phyloP scores from a whole-genome alignment of 2,888 invertebrate genomes.

The Strigamia transsilvanica region DNA sequence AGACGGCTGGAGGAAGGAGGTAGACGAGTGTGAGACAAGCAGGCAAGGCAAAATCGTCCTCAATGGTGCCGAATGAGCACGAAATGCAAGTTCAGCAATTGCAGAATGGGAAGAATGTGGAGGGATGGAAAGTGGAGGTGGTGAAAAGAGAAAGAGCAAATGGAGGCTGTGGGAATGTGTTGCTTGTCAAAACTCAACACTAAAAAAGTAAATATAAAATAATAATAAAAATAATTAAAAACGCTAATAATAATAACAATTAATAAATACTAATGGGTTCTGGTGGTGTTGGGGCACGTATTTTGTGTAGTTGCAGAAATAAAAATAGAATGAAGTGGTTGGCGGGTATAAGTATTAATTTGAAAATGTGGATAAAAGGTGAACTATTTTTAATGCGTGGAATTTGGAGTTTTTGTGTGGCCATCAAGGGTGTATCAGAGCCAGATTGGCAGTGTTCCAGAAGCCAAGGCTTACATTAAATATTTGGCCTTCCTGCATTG shows the following conservation, averaged over 20 bases:
- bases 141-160: constrained; percentile 8
- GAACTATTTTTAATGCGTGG: constrained; percentile 1
- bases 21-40: constrained; percentile 8
- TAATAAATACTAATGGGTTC: neutral
- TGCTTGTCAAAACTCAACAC: neutral
- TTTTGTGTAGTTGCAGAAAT: neutral
- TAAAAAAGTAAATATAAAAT: neutral
- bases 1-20: constrained; percentile 2
- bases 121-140: neutral
- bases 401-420: constrained; percentile 3
- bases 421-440: constrained; percentile 8
- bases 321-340: neutral
- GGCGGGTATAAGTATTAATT: neutral
- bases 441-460: constrained; percentile 8
- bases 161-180: constrained; percentile 2
- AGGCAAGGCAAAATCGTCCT: constrained; percentile 8
- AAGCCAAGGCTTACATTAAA: constrained; percentile 8
- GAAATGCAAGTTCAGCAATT: constrained; percentile 8
- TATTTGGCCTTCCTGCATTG: constrained; percentile 8
- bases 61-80: constrained; percentile 8
- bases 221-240: neutral
- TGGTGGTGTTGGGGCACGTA: neutral
- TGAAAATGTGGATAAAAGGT: neutral
- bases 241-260: neutral
- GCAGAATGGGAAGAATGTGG: neutral